A percentile compares a stretch with the other conserved stretches of the same genome.
These are phyloP conservation scores for Amblyjoppa fuscipennis DNA, from an alignment of 2,888 invertebrate species.

Conservation along the genomic window DNA sequence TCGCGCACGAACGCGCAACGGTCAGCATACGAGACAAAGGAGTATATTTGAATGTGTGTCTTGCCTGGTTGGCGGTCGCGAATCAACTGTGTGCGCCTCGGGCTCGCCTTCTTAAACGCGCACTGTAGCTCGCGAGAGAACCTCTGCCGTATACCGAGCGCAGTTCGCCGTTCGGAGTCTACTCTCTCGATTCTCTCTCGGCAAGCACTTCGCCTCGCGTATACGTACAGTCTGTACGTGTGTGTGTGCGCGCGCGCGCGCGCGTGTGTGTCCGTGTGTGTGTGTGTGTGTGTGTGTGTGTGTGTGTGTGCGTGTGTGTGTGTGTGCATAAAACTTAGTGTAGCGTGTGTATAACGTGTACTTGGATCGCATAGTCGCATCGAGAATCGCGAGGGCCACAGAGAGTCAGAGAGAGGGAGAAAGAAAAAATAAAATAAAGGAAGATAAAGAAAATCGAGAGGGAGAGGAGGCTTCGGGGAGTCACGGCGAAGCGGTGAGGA, in stretches of 20 bases:
- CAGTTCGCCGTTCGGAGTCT: conserved; percentile 29
- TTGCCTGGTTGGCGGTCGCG: conserved; percentile 82
- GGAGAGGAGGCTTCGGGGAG: conserved; percentile 19
- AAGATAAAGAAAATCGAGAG: not conserved
- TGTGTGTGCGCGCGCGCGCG: not conserved
- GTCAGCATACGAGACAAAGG: conserved; percentile 47
- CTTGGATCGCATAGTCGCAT: conserved; percentile 28
- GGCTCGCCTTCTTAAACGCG: conserved; percentile 65
- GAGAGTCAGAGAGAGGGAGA: not conserved
- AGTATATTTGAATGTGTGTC: conserved; percentile 64
- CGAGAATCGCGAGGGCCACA: too few species aligned
- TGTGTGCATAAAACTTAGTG: not conserved
- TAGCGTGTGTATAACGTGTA: conserved; percentile 16
- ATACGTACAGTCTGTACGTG: conserved; percentile 35
- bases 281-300: too few species aligned
- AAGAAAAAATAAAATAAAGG: not conserved
- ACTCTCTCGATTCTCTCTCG: conserved; percentile 48
- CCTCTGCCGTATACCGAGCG: conserved; percentile 41
- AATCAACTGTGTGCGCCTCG: conserved; percentile 80
- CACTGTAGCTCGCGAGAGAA: conserved; percentile 47
- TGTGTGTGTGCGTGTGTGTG: not conserved
- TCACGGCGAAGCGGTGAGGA: conserved; percentile 31
- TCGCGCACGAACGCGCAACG: not conserved
- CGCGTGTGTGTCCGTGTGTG: too few species aligned
- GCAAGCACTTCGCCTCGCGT: conserved; percentile 51